Base-by-base conservation (phyloP, 2,888 invertebrate genomes). In the Coelinius sp. region DNA sequence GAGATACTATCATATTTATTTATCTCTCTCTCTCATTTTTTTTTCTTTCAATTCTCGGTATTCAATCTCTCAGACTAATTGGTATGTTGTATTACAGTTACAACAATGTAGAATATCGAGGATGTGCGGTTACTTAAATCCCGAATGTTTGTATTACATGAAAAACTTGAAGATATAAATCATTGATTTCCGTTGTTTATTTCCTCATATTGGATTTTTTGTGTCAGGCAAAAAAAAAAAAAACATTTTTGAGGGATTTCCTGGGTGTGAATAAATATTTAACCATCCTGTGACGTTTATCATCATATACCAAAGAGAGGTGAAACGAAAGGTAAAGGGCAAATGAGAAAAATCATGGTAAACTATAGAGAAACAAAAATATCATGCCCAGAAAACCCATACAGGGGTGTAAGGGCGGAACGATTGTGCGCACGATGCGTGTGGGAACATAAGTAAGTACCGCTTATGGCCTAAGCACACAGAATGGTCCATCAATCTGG, bases 401-500 rank as follows among this genome's bases (percentile, higher is more conserved):
- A 35, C 20, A 64, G 44, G 59, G 41, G 49, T 31, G 38, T 27
- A 59, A 62, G 25, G 31, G 56, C 52, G 65, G 65, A 56, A 72
- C 56, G 62, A 44, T 2, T 14, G 53, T 65, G 27, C 46, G 64
- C 56, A 49, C 69, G 68, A 68, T 65, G 67, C 73, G 64, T 76
- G 76, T 76, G 78, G 73, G 77, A 77, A 77, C 76, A 78, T 77
- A 80, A 80, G 79, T 79, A 75, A 79, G 79, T 78, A 78, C 78
- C 78, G 75, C 75, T 75, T 68, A 76, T 70, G 74, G 78, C 83
- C 82, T 81, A 81, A 81, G 79, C 77, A 84, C 78, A 84, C 82
- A 84, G 62, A 73, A 80, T 81, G 83, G 85, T 86, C 86, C 86
- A 87, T 87, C 86, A 87, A 86, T 86, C 86, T 82, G 84, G 84